These are phyloP conservation scores for Aphidoletes aphidimyza DNA, from an alignment of 2,888 invertebrate genomes.

Conservation along the genomic window DNA sequence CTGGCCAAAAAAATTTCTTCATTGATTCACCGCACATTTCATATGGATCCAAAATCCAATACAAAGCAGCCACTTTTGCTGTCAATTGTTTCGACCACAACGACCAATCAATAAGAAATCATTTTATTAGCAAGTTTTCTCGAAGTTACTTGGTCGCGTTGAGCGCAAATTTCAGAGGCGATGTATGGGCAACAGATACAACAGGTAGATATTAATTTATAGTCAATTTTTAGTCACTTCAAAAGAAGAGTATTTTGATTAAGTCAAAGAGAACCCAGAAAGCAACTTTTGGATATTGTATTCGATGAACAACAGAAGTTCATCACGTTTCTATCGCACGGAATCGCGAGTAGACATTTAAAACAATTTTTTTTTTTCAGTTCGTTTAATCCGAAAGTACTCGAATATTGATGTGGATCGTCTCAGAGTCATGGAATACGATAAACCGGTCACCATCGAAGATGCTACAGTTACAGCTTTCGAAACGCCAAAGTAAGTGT, in stretches of 20 bases:
- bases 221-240: background rate
- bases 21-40: background rate
- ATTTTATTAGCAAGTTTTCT: background rate
- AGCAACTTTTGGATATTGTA: background rate
- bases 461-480: background rate
- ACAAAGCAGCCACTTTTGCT: background rate
- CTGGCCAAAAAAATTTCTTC: background rate
- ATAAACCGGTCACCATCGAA: background rate
- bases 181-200: background rate
- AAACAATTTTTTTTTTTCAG: background rate
- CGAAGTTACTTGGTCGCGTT: background rate
- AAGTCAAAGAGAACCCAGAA: background rate
- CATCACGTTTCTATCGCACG: too few relatives aligned
- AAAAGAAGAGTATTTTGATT: too few relatives aligned
- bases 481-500: background rate
- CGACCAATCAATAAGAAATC: background rate
- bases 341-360: background rate
- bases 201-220: background rate
- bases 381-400: background rate
- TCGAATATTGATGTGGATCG: background rate
- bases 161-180: background rate
- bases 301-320: background rate
- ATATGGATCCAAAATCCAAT: background rate
- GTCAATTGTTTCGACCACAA: conserved; percentile 21
- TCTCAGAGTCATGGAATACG: background rate